Conservation (phyloP, 2,797 vertebrate genomes). For the Coccyzus lansbergi region DNA sequence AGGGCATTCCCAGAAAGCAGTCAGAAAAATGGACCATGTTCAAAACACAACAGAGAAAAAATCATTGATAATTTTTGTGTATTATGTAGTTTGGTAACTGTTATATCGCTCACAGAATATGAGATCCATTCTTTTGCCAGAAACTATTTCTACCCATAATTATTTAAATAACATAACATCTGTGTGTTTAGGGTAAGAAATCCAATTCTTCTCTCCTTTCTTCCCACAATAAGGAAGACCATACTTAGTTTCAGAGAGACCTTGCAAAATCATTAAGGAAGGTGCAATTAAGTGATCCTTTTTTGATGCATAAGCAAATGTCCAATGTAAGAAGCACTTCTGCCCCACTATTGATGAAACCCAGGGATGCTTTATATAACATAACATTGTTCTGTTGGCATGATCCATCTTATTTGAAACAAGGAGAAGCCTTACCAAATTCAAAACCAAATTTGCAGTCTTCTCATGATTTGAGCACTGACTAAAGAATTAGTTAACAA, state of each 20-base stretch:
- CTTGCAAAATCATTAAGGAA: neutral
- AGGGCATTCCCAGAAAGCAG: neutral
- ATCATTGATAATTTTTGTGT: neutral
- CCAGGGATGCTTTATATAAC: neutral
- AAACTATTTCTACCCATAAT: neutral
- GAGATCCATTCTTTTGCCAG: neutral
- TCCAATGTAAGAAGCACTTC: neutral
- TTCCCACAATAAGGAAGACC: neutral
- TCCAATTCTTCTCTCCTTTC: neutral
- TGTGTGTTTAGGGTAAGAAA: neutral
- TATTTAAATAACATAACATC: neutral
- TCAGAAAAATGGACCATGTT: neutral
- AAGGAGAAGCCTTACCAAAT: neutral
- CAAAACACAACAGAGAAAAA: neutral
- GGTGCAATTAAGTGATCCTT: neutral
- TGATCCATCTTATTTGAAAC: neutral
- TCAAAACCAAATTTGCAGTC: neutral
- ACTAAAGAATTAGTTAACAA: neutral
- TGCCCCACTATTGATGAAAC: neutral
- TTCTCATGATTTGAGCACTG: neutral
- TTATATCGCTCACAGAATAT: neutral
- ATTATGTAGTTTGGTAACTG: neutral
- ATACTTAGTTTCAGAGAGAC: neutral
- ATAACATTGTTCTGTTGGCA: neutral
- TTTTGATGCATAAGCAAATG: neutral